phyloP scores from a whole-genome alignment of 2,888 invertebrate species.

The Acleris laterana region DNA sequence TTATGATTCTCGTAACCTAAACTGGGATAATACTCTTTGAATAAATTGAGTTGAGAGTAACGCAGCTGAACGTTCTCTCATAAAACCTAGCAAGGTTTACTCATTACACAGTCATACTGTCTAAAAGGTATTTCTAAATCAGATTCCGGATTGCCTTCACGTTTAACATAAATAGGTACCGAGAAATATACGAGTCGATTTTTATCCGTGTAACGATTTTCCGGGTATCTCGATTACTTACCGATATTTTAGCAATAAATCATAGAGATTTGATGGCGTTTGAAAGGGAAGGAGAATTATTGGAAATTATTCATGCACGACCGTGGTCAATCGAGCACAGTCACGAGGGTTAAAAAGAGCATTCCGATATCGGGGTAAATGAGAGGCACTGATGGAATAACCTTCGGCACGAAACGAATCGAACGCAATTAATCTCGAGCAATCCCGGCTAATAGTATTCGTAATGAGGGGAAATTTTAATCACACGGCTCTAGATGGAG shows the following conservation, averaged over 20 bases:
- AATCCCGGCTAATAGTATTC: conserved; percentile 47
- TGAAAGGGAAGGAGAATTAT: conserved; percentile 49
- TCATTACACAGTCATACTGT: conserved; percentile 6
- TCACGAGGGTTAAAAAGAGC: conserved; percentile 34
- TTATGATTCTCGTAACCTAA: conserved; percentile 21
- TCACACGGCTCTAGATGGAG: conserved; percentile 48
- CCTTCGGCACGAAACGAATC: conserved; percentile 37
- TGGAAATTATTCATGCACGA: conserved; percentile 49
- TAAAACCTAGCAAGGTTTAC: not conserved
- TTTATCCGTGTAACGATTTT: conserved; percentile 28
- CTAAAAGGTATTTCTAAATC: conserved; percentile 13
- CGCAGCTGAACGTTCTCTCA: not conserved
- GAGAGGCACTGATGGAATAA: conserved; percentile 35
- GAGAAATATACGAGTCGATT: conserved; percentile 19
- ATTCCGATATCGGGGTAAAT: conserved; percentile 20
- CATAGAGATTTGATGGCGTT: conserved; percentile 59
- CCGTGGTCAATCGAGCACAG: conserved; percentile 41
- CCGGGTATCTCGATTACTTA: conserved; percentile 35
- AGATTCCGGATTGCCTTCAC: conserved; percentile 8
- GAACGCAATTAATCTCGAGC: conserved; percentile 44
- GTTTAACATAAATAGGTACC: conserved; percentile 13
- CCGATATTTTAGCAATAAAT: conserved; percentile 62
- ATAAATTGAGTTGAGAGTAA: conserved; percentile 18
- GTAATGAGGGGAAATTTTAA: conserved; percentile 59
- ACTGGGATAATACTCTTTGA: conserved; percentile 20